These are phyloP conservation scores for Malurus cyaneus DNA, from an alignment of 2,113 vertebrate species.

Conservation along the genomic window DNA sequence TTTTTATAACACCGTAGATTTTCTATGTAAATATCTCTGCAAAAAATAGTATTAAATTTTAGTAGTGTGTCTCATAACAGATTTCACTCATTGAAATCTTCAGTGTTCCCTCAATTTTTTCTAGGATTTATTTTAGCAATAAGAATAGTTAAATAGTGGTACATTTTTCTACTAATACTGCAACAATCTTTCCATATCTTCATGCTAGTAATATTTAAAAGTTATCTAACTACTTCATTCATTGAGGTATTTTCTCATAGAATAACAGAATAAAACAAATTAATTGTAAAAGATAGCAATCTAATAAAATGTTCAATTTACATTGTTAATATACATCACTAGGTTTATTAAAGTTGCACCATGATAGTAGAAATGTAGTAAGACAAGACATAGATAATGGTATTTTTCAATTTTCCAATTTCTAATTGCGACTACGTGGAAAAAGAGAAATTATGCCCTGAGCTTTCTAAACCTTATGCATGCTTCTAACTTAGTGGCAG, in stretches of 20 bases:
- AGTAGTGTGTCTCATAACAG: not conserved
- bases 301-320: not conserved
- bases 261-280: not conserved
- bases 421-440: not conserved
- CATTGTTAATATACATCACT: not conserved
- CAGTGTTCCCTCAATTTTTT: not conserved
- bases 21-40: not conserved
- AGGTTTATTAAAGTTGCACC: not conserved
- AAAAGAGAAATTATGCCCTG: not conserved
- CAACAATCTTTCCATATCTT: not conserved
- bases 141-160: not conserved
- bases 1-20: not conserved
- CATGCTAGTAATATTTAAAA: not conserved
- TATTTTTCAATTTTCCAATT: not conserved
- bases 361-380: not conserved
- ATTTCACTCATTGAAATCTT: not conserved
- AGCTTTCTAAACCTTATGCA: not conserved
- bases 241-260: not conserved
- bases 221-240: not conserved
- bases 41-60: not conserved
- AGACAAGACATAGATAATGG: not conserved
- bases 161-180: not conserved
- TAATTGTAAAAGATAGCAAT: not conserved
- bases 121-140: not conserved
- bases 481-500: not conserved